Evolutionary conservation across 1,140 invertebrate species (phyloP), one percentile per base, ranked within the genome.

Genomic region (Heliconius nattereri): DNA sequence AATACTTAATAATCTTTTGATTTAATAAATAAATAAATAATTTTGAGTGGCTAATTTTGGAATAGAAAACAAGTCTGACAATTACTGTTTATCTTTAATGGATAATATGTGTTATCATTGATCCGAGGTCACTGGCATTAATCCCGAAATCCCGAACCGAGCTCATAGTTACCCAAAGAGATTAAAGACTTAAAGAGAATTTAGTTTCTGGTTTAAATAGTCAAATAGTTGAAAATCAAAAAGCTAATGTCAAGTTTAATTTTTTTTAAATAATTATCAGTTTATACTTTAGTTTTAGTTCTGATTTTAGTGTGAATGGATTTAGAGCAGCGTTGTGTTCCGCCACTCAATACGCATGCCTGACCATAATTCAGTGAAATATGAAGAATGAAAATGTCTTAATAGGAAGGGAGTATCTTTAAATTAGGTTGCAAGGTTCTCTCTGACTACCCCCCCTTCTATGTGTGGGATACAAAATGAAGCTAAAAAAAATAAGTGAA

Each of bases 121-220:
- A 75, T 78, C 72, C 72, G 45, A 45, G 72, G 75, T 75, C 76
- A 78, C 60, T 78, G 60, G 60, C 76, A 71, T 40, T 78, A 72
- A 78, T 52, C 80, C 52, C 45, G 70, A 60, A 70, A 76, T 75
- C 52, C 80, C 77, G 49, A 81, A 73, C 73, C 73, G 74, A 66
- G 54, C 76, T 76, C 78, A 81, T 78, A 81, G 80, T 81, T 78
- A 78, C 73, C 76, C 70, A 75, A 73, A 75, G 73, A 76, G 80
- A 78, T 81, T 81, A 75, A 76, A 73, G 73, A 66, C 73, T 81
- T 81, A 73, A 70, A 75, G 45, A 75, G 80, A 78, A 81, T 81
- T 78, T 70, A 76, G 49, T 78, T 54, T 76, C 73, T 78, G 76
- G 20, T 78, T 75, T 73, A 81, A 60, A 76, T 76, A 81, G 73